Evolutionary conservation across 2,797 vertebrate genomes (phyloP).

Genomic region (Perdix hodgsoniae): DNA sequence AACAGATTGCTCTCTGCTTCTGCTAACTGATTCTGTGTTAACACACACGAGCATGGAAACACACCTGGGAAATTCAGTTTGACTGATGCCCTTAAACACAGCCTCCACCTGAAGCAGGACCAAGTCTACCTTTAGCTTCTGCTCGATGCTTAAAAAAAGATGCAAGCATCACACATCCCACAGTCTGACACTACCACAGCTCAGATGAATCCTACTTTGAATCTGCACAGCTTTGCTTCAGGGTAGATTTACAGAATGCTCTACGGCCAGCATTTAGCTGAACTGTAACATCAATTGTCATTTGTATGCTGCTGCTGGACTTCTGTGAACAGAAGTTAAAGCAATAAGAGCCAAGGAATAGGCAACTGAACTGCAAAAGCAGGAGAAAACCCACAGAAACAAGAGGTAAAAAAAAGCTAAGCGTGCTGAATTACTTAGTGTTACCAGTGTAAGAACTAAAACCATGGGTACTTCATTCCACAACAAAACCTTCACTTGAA

Average conservation of each 20-base stretch:
- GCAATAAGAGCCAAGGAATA: not conserved
- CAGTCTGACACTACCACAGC: not conserved
- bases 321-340: not conserved
- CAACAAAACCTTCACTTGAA: not conserved
- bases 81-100: slow-evolving; percentile 30
- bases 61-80: slow-evolving; percentile 12
- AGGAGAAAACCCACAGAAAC: not conserved
- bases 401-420: not conserved
- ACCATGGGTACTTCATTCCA: not conserved
- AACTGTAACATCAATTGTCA: not conserved
- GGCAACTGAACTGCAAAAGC: not conserved
- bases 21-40: slow-evolving; percentile 34
- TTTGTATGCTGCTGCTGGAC: not conserved
- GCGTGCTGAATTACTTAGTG: not conserved
- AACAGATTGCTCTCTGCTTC: slow-evolving; percentile 20
- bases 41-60: slow-evolving; percentile 7
- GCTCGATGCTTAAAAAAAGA: slow-evolving; percentile 9
- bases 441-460: not conserved
- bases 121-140: slow-evolving; percentile 41
- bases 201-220: not conserved
- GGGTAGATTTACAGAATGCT: not conserved
- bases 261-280: not conserved
- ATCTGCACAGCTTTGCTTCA: not conserved
- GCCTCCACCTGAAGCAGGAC: slow-evolving; percentile 13
- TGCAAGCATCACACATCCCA: not conserved